Evolutionary conservation across 2,113 vertebrate genomes (phyloP).

Genomic region (Sminthopsis crassicaudata): DNA sequence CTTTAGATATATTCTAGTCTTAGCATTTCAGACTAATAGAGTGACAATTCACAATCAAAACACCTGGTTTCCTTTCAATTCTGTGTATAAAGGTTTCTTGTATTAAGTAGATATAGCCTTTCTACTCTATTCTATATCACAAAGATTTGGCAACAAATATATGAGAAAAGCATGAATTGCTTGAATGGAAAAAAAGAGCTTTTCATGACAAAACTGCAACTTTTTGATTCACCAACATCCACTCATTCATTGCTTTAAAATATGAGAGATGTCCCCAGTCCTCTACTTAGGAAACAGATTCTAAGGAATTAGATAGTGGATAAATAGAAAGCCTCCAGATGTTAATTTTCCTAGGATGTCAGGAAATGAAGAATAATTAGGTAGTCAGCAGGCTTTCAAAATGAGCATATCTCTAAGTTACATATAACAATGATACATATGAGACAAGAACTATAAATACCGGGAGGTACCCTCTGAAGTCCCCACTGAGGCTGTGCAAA

Average conservation of each 20-base stretch:
- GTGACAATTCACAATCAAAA: constrained; percentile 26
- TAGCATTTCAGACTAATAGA: neutral
- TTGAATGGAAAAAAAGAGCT: constrained; percentile 20
- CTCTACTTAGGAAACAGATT: constrained; percentile 43
- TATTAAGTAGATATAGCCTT: constrained; percentile 36
- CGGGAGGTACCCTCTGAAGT: constrained; percentile 17
- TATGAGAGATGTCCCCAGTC: constrained; percentile 36
- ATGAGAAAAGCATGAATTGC: constrained; percentile 22
- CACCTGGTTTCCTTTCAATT: neutral
- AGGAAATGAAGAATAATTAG: constrained; percentile 28
- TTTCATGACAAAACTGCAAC: constrained; percentile 38
- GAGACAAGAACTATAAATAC: constrained; percentile 8
- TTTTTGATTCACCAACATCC: constrained; percentile 31
- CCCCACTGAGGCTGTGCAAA: constrained; percentile 51
- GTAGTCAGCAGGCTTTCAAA: constrained; percentile 27
- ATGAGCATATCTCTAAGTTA: constrained; percentile 2
- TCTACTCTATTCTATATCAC: neutral
- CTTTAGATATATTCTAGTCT: constrained; percentile 5
- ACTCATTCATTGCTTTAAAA: constrained; percentile 46
- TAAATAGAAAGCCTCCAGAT: constrained; percentile 21
- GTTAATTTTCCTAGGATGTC: constrained; percentile 52
- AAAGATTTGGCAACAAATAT: constrained; percentile 37
- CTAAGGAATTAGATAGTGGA: constrained; percentile 46
- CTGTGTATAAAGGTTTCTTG: neutral
- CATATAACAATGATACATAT: constrained; percentile 18